phyloP scores from a whole-genome alignment of 2,113 vertebrate species.

The Physeter macrocephalus region DNA sequence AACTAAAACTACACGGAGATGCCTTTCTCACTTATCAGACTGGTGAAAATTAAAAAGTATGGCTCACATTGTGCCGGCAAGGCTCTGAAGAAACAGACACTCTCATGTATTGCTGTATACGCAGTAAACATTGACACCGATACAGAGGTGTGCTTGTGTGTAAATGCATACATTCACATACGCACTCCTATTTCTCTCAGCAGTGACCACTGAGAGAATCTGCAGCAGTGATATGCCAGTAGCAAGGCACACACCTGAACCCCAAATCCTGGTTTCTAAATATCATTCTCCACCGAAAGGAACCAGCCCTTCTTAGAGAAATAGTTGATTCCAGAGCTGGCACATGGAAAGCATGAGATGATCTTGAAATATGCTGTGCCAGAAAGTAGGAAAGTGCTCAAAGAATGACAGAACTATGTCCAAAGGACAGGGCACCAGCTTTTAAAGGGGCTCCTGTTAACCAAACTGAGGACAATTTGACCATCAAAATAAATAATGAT shows the following conservation, averaged over 20 bases:
- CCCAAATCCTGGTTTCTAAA: not conserved
- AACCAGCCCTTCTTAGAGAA: not conserved
- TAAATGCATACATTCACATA: not conserved
- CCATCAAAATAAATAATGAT: not conserved
- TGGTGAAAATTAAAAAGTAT: no score
- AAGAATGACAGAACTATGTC: not conserved
- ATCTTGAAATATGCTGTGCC: not conserved
- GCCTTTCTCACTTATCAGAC: no score
- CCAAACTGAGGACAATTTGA: not conserved
- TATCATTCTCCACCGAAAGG: not conserved
- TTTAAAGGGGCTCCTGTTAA: not conserved
- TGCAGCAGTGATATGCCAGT: not conserved
- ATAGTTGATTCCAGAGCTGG: not conserved
- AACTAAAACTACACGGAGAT: no score
- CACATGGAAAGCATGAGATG: not conserved
- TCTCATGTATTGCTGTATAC: not conserved
- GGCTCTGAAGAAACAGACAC: no score
- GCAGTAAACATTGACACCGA: not conserved
- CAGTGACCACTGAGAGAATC: not conserved
- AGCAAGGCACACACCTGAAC: not conserved
- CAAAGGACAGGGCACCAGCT: not conserved
- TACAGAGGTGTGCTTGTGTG: not conserved
- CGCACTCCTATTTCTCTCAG: not conserved
- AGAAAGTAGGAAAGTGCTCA: not conserved
- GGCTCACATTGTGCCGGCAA: no score